A percentile compares a stretch with the other conserved stretches of the same genome.
Conservation (phyloP, 2,888 invertebrate genomes). For the Melinopterus prodromus region DNA sequence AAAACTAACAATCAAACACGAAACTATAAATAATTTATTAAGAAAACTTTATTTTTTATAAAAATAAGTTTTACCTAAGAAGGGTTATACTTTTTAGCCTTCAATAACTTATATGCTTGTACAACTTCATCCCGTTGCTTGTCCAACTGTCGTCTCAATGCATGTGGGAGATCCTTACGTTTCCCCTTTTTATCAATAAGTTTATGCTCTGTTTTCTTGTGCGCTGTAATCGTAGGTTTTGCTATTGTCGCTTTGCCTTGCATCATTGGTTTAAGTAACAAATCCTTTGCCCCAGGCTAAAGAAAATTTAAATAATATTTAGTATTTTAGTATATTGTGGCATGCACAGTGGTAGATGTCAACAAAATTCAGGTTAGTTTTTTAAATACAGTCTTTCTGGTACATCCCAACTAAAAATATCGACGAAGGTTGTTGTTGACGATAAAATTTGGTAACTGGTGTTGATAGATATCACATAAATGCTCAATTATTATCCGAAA, state of each 20-base stretch:
- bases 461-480: too few relatives aligned
- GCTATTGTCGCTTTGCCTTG: conserved; percentile 35
- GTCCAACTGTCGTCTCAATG: conserved; percentile 67
- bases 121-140: conserved; percentile 67
- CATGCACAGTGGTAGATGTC: too few relatives aligned
- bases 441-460: too few relatives aligned
- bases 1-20: too few relatives aligned
- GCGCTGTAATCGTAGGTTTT: neutral
- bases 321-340: too few relatives aligned
- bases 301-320: conserved; percentile 45
- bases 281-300: conserved; percentile 71
- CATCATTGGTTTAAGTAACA: conserved; percentile 68
- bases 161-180: conserved; percentile 67
- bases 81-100: conserved; percentile 52
- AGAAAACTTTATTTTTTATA: neutral
- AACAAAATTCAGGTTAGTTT: too few relatives aligned
- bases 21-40: neutral
- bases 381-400: too few relatives aligned
- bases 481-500: too few relatives aligned
- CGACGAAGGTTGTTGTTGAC: too few relatives aligned
- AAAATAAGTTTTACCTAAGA: neutral
- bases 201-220: conserved; percentile 49
- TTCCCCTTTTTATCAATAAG: conserved; percentile 65
- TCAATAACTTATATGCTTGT: conserved; percentile 67
- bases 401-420: too few relatives aligned